Evolutionary conservation across 2,797 vertebrate genomes (phyloP), one percentile per base, ranked within the genome.

Genomic region (Gymnoscopelus microlampas): DNA sequence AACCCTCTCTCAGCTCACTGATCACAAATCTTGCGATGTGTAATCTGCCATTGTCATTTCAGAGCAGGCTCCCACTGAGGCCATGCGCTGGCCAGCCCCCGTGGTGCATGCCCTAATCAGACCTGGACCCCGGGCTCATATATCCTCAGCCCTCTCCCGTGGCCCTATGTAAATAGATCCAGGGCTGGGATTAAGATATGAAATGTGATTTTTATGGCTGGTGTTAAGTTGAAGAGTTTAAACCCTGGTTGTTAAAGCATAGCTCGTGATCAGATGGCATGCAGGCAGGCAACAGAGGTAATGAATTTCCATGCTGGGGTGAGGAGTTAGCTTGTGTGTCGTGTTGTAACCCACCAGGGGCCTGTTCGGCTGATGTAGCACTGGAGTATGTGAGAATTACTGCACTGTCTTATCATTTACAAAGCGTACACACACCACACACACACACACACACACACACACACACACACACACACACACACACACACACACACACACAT

Each of bases 181-280:
- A 53, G 44, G 44, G 12, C 56, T 13, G 51, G 63, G 78, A 78
- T 85, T 83, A 80, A 74, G 73, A 75, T 73, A 62, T 76, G 79
- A 81, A 75, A 76, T 71, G 68, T 66, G 76, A 81, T 74, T 74
- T 80, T 80, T 78, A 80, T 66, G 64, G 68, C 35, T 15, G 67
- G 68, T 66, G 60, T 76, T 58, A 29, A 71, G 60, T 72, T 69
- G 61, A 68, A 60, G 35, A 51, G 44, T 65, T 69, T 67, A 61
- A 73, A 54, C 35, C 19, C n/a, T 24, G 57, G 24, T 59, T 71
- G 60, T 81, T 67, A 78, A 60, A 71, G 11, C 48, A n/a, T 53
- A 32, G 72, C 32, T 49, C 49, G 60, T 29, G 71, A 60, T 70
- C 66, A 11, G 19, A 58, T 26, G 26, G 39, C 68, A 56, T 63